These are phyloP conservation scores for Caenorhabditis sp. DNA, from an alignment of 2,888 invertebrate genomes.

Conservation along the genomic window DNA sequence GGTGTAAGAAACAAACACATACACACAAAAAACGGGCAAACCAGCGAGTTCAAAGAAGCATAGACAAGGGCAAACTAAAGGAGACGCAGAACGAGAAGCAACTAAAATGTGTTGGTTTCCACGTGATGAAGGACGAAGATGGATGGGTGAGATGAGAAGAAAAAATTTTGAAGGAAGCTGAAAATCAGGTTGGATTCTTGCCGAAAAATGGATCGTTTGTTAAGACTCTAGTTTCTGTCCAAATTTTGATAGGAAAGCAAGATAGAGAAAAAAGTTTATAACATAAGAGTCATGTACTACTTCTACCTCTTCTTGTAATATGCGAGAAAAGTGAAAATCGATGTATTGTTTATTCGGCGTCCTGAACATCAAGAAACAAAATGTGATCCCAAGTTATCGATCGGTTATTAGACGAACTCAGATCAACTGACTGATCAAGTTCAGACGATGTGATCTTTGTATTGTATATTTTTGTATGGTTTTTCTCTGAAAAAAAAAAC, in stretches of 20 bases:
- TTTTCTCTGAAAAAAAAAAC: no score
- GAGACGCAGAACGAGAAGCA: conserved; percentile 51
- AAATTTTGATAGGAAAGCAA: no score
- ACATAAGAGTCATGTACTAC: no score
- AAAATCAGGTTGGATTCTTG: not conserved
- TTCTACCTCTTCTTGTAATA: no score
- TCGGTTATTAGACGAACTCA: not conserved
- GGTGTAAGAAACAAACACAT: conserved; percentile 30
- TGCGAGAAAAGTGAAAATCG: not conserved
- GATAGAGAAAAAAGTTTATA: no score
- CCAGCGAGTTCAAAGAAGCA: conserved; percentile 41
- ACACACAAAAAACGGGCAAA: conserved; percentile 44
- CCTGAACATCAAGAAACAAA: not conserved
- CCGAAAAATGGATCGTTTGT: not conserved
- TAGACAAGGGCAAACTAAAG: conserved; percentile 34
- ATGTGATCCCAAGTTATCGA: not conserved
- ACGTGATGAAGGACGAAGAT: conserved; percentile 40
- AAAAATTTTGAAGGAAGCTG: not conserved
- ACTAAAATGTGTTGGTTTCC: conserved; percentile 22
- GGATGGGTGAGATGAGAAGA: conserved; percentile 17
- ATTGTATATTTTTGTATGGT: no score
- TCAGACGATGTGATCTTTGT: no score
- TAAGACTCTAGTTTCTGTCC: no score
- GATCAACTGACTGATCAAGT: not conserved
- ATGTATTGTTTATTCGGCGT: no score